Evolutionary conservation across 2,888 invertebrate species (phyloP).

Genomic region (Perizoma affinitatum): DNA sequence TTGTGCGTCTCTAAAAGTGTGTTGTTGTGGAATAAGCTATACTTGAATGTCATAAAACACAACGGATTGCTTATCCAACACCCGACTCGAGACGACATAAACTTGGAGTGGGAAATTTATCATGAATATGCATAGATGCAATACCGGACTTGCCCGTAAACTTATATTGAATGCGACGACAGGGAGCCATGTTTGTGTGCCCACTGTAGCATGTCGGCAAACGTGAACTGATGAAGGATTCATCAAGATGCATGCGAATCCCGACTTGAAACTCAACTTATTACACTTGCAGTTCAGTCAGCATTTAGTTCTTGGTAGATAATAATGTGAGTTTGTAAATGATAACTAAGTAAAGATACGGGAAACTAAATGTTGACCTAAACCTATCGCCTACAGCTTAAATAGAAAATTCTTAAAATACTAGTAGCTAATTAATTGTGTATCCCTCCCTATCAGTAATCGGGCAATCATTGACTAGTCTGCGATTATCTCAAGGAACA

Average conservation of each 20-base stretch:
- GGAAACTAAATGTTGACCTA: too few relatives aligned
- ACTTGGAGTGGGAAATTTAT: conserved; percentile 39
- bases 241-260: conserved; percentile 20
- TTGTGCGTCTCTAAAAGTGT: too few relatives aligned
- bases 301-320: too few relatives aligned
- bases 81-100: conserved; percentile 17
- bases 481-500: too few relatives aligned
- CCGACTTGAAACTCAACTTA: conserved; percentile 7
- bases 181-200: conserved; percentile 17
- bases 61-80: conserved; percentile 13
- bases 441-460: too few relatives aligned
- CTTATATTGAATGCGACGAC: conserved; percentile 54
- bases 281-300: neutral
- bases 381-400: too few relatives aligned
- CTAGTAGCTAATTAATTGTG: too few relatives aligned
- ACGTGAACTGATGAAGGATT: conserved; percentile 28
- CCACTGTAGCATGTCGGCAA: conserved; percentile 11
- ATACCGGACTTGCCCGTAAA: conserved; percentile 46
- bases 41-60: conserved; percentile 1
- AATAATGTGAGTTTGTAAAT: too few relatives aligned
- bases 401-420: too few relatives aligned
- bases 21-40: neutral
- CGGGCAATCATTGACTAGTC: too few relatives aligned
- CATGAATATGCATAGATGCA: conserved; percentile 57
- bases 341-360: too few relatives aligned